Base-by-base conservation (phyloP, 2,113 vertebrate species). In the Balaenoptera acutorostrata region DNA sequence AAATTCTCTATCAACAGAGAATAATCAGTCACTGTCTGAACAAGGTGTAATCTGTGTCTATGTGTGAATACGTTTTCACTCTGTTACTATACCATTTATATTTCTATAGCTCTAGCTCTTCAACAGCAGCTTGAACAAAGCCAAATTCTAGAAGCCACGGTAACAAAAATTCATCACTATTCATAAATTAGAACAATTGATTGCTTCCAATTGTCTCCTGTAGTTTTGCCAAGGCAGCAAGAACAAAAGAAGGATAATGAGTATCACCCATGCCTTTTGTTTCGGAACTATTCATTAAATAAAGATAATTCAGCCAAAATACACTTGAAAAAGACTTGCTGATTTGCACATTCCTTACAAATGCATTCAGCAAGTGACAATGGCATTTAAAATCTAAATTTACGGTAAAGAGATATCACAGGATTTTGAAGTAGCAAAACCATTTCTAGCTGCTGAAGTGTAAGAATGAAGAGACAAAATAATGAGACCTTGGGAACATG, bases 311-410 rank as follows among this genome's bases (percentile, higher is more conserved):
- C 57, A 95, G 12, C 78, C 21, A 95, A 97, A 97, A 94, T 29
- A 64, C 20, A 90, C 25, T 96, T 83, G 5, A 44, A 86, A 89
- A 93, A 46, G 74, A 90, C n/a, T 55, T 85, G 46, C 59, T 85
- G 91, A 71, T 64, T 93, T 87, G 84, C 27, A 78, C 77, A 64
- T 81, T 92, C 44, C 52, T 97, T 87, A 75, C 57, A 98, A 98
- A 95, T 93, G 39, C 95, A 90, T 97, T 98, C 89, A 93, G 87
- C 59, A 93, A 97, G 90, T 75, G 49, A 93, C 80, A 96, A 36
- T 86, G 88, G 86, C 78, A 61, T 82, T 98, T 97, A 93, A 93
- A 97, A 97, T 83, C 95, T 95, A 97, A 96, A 91, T 80, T 97
- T 94, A 75, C 64, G 83, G 80, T 95, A 90, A 97, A 95, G 39